Conservation (phyloP, 2,797 vertebrate genomes). For the Setipinna tenuifilis region DNA sequence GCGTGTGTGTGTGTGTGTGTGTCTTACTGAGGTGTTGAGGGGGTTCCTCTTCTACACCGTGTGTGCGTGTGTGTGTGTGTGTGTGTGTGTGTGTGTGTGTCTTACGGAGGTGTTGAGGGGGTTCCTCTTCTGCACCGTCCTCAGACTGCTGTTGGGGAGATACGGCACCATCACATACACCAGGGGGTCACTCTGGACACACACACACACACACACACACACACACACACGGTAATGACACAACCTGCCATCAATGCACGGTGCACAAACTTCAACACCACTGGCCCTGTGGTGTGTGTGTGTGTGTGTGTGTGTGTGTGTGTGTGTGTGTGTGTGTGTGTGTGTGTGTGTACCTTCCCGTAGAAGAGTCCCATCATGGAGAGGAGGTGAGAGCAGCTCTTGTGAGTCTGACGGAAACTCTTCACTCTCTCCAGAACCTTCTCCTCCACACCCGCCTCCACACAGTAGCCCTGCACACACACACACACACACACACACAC, state of each 20-base stretch:
- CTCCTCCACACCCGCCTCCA: slow-evolving; percentile 74
- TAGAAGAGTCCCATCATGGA: slow-evolving; percentile 77
- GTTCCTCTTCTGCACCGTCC: slow-evolving; percentile 66
- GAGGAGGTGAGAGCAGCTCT: slow-evolving; percentile 67
- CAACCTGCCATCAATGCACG: too few relatives aligned
- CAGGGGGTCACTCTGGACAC: slow-evolving; percentile 77
- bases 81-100: neutral
- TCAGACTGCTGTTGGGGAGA: slow-evolving; percentile 72
- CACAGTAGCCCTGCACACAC: slow-evolving; percentile 72
- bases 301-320: too few relatives aligned
- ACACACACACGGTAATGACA: slow-evolving; percentile 9
- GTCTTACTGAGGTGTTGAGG: too few relatives aligned
- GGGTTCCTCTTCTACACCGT: too few relatives aligned
- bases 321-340: neutral
- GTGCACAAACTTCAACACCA: too few relatives aligned
- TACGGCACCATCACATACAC: slow-evolving; percentile 81
- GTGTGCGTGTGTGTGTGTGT: neutral
- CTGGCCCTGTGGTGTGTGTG: too few relatives aligned
- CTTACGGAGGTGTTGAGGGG: slow-evolving; percentile 64
- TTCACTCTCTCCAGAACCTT: slow-evolving; percentile 74
- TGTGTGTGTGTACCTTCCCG: slow-evolving; percentile 72
- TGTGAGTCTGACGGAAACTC: slow-evolving; percentile 70
- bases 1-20: too few relatives aligned
- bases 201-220: slow-evolving; percentile 21
- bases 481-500: neutral